Percentiles rank a stretch among this genome's conserved stretches.
phyloP scores from a whole-genome alignment of 2,113 vertebrate species.

The Mobula hypostoma region DNA sequence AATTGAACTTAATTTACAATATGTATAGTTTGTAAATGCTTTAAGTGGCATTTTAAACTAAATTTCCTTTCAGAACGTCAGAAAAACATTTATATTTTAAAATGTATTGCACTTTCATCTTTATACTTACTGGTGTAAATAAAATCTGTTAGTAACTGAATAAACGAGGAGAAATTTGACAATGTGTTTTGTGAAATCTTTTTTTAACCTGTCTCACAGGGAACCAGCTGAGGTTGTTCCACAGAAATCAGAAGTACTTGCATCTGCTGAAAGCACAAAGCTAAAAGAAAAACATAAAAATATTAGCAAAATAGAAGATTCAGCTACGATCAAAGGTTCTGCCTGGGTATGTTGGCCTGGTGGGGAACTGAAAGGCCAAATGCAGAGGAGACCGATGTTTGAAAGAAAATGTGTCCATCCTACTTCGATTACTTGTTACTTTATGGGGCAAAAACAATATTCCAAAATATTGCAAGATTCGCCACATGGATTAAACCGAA shows the following conservation, averaged over 20 bases:
- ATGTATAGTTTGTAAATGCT: no score
- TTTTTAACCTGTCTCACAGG: slow-evolving; percentile 25
- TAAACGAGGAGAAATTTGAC: background rate
- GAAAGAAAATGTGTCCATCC: background rate
- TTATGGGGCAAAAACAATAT: background rate
- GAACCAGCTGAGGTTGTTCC: background rate
- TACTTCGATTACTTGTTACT: background rate
- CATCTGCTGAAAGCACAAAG: background rate
- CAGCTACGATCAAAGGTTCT: background rate
- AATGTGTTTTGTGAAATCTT: background rate
- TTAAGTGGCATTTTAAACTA: no score
- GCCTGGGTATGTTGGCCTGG: background rate
- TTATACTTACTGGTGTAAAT: background rate
- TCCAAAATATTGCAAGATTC: background rate
- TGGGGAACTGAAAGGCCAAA: background rate
- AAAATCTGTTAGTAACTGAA: background rate
- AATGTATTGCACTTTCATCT: background rate
- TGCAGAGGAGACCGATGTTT: background rate
- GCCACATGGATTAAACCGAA: no score
- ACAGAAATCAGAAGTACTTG: background rate
- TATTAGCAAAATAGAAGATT: background rate
- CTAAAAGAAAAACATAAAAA: background rate
- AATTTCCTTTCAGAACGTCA: background rate
- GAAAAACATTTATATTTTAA: background rate
- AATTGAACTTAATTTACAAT: background rate